A percentile compares a stretch with the other conserved stretches of the same genome.
Conservation (phyloP, 2,797 vertebrate genomes). For the Hapalemur alaotrensis region DNA sequence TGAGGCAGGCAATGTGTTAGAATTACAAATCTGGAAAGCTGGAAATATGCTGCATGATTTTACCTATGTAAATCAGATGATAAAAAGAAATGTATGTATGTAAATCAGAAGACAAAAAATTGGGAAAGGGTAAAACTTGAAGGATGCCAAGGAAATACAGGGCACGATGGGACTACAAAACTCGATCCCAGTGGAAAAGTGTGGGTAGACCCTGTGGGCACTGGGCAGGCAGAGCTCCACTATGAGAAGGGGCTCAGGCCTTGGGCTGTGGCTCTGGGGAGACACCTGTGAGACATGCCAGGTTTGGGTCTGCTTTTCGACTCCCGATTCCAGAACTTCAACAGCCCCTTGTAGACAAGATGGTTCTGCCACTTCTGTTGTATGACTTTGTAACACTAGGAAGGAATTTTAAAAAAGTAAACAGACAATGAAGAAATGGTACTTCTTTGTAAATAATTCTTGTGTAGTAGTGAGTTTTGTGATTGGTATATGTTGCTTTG, state of each 20-base stretch:
- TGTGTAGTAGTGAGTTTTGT: not conserved
- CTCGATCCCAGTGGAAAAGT: not conserved
- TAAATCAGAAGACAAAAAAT: not conserved
- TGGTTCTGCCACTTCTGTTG: not conserved
- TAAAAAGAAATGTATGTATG: too few species aligned
- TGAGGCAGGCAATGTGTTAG: too few species aligned
- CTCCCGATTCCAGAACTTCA: not conserved
- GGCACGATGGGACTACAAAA: not conserved
- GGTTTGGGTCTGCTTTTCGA: not conserved
- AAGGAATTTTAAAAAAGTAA: not conserved
- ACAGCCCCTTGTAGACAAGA: not conserved
- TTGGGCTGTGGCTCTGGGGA: not conserved
- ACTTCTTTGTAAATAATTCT: not conserved
- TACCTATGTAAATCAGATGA: not conserved
- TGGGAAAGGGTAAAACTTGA: not conserved
- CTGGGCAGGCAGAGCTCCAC: not conserved
- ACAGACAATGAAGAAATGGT: not conserved
- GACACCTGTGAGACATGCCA: not conserved
- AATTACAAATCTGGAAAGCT: too few species aligned
- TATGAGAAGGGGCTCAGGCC: not conserved
- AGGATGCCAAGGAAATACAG: not conserved
- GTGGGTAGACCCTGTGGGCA: too few species aligned
- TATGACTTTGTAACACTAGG: not conserved
- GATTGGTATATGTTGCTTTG: not conserved
- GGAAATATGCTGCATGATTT: not conserved